Evolutionary conservation across 2,888 invertebrate species (phyloP), one percentile per base, ranked within the genome.

Genomic region (Hyles lineata): DNA sequence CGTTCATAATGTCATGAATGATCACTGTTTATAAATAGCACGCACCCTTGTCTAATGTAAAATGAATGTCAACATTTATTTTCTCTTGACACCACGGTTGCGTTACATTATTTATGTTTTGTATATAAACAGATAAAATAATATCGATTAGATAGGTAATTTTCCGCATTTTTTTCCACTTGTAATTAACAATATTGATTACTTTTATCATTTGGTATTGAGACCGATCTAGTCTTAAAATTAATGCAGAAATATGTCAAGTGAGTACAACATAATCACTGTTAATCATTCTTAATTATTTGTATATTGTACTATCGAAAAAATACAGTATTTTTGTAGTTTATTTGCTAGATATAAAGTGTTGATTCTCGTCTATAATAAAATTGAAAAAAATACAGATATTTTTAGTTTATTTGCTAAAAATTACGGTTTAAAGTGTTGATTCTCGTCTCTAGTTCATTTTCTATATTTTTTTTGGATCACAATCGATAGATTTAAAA

Each of bases 401-500:
- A n/a, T 43, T 11, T 43, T 0, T 43, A 15, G 43, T 43, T 55
- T n/a, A 7, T 15, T 55, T 55, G n/a, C n/a, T 55, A 15, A 3
- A 17, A 55, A 55, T 55, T n/a, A n/a, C n/a, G n/a, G n/a, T n/a
- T n/a, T n/a, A 55, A n/a, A 7, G 17, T 55, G n/a, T n/a, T 23
- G 67, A 15, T 23, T 67, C 43, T 43, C 11, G 35, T 35, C 11
- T 21, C 15, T 8, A 35, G 15, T 11, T 23, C 2, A 35, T 63
- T 67, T 67, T 67, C 50, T 35, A 62, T 35, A 29, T 62, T 62
- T 62, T n/a, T 62, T 62, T 32, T n/a, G 8, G 7, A 43, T 62
- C 67, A 67, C 67, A 67, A 67, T 67, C 67, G 50, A 67, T 62
- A 52, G 25, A 50, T 70, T 70, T 58, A 70, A 70, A 70, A 58